phyloP scores from a whole-genome alignment of 2,888 invertebrate genomes.

The Lasioglossum pauxillum region DNA sequence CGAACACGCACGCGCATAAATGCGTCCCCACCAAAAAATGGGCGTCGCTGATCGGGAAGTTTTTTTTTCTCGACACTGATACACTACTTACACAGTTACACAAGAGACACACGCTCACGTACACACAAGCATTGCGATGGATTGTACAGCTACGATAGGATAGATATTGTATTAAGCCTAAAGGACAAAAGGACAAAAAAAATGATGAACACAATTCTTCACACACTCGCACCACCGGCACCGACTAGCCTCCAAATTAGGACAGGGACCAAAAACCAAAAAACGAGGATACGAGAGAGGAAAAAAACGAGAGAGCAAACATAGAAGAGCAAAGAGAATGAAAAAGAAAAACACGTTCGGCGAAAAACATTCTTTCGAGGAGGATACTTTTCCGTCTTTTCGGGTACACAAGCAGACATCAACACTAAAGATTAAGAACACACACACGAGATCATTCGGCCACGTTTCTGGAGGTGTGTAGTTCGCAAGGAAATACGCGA shows the following conservation, averaged over 20 bases:
- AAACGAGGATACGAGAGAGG: background rate
- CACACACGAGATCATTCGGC: slow-evolving; percentile 19
- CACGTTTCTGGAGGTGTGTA: slow-evolving; percentile 31
- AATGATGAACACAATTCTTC: slow-evolving; percentile 71
- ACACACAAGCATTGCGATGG: slow-evolving; percentile 80
- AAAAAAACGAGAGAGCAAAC: background rate
- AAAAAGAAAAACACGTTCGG: slow-evolving; percentile 35
- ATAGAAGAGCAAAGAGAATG: background rate
- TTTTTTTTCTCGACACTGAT: slow-evolving; percentile 78
- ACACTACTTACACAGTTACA: slow-evolving; percentile 71
- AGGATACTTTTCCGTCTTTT: slow-evolving; percentile 27
- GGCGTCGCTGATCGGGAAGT: slow-evolving; percentile 77
- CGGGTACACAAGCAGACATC: slow-evolving; percentile 19
- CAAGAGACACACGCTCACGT: slow-evolving; percentile 68
- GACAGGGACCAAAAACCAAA: slow-evolving; percentile 78
- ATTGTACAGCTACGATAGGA: slow-evolving; percentile 80
- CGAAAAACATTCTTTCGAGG: slow-evolving; percentile 37
- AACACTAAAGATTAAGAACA: background rate
- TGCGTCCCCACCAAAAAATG: slow-evolving; percentile 41
- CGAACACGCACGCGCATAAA: slow-evolving; percentile 25
- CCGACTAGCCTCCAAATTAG: slow-evolving; percentile 77
- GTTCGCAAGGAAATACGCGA: slow-evolving; percentile 36
- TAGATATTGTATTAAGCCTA: slow-evolving; percentile 74
- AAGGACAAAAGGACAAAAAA: slow-evolving; percentile 14
- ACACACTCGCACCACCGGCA: slow-evolving; percentile 74